Evolutionary conservation across 2,797 vertebrate genomes (phyloP).

Genomic region (Momotus momota): DNA sequence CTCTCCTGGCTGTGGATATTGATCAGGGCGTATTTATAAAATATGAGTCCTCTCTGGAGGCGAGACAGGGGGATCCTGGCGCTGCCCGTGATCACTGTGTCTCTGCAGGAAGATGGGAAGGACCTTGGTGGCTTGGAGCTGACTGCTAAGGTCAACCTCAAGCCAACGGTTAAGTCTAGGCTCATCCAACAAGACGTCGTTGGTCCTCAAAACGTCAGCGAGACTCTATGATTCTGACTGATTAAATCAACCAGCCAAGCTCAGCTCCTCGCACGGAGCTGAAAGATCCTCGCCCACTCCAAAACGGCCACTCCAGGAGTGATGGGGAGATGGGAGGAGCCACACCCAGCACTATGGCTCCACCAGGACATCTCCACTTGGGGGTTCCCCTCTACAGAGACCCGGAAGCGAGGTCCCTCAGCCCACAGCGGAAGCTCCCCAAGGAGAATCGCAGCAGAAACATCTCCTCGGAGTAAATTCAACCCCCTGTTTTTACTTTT

Average conservation of each 20-base stretch:
- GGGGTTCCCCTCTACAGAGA: neutral
- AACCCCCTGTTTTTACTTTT: neutral
- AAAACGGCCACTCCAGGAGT: accelerated
- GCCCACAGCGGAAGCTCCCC: neutral
- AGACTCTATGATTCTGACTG: neutral
- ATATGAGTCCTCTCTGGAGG: neutral
- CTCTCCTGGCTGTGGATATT: accelerated
- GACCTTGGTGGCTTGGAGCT: neutral
- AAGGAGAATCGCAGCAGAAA: accelerated
- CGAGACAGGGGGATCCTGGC: neutral
- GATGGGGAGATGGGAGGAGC: neutral
- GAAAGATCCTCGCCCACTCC: neutral
- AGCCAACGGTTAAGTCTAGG: neutral
- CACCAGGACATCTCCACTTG: neutral
- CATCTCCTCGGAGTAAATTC: no score
- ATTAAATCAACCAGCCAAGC: neutral
- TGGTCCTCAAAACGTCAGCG: neutral
- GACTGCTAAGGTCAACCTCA: neutral
- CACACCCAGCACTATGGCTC: neutral
- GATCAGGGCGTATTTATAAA: neutral
- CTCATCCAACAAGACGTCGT: accelerated
- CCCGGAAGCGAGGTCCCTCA: no score
- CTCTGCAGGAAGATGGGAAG: neutral
- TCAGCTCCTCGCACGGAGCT: accelerated
- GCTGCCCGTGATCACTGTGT: neutral